Base-by-base conservation (phyloP, 2,797 vertebrate genomes). In the Pristis pectinata region DNA sequence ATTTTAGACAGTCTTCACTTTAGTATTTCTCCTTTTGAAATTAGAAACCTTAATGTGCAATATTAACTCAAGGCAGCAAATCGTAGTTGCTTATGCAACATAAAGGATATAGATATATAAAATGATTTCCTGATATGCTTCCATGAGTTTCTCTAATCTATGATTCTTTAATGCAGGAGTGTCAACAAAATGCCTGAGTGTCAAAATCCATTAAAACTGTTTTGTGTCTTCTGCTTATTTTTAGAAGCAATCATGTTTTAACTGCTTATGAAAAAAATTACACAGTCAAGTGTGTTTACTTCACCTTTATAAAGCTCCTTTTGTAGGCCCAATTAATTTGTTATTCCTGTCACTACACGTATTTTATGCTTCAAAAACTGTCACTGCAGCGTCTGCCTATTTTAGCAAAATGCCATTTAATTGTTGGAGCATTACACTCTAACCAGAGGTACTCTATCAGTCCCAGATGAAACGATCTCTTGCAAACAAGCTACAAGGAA, bases 271-370 rank as follows among this genome's bases (percentile, higher is more conserved):
- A 99, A 99, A 99, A 99, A 94, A 94, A 94, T 99, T 99, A 99
- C 98, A 98, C 98, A 99, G 98, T 98, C 98, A 98, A 98, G 98
- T 99, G 98, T 99, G 99, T 99, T 99, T 99, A 99, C 98, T 98
- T 99, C 99, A 99, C 99, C 99, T 99, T 99, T 99, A 98, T 98
- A 99, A 98, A 98, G 98, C 98, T 98, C 98, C 98, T 97, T 98
- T 98, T 99, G 99, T 98, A 98, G 98, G 98, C 98, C 99, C 99
- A 99, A 99, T 99, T 99, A 99, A 99, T 99, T 99, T 99, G 98
- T 99, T 99, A 98, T 99, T 98, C 98, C 98, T 99, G 99, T 99
- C 99, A 99, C 98, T 98, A 98, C 98, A 98, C 97, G 98, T 98
- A 98, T 97, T 97, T 97, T 98, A 98, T 98, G 97, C 98, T 98